Evolutionary conservation across 2,888 invertebrate species (phyloP).

Genomic region (Bruchidius siliquastri): DNA sequence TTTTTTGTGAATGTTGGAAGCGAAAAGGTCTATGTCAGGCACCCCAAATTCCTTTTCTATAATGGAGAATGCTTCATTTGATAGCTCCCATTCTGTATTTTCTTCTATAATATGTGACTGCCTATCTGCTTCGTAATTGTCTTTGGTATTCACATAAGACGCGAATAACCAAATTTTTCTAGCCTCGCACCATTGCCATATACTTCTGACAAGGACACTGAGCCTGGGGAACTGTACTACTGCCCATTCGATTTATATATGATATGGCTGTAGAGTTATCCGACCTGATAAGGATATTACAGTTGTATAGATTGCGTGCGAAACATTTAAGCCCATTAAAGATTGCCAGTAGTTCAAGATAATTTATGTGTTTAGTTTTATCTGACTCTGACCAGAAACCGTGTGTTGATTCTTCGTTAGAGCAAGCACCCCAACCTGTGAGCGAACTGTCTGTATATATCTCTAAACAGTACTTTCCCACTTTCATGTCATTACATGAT

Average conservation of each 20-base stretch:
- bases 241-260: conserved; percentile 19
- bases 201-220: conserved; percentile 9
- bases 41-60: conserved; percentile 8
- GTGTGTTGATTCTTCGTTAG: conserved; percentile 9
- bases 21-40: conserved; percentile 19
- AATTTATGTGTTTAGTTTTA: conserved; percentile 19
- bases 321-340: conserved; percentile 17
- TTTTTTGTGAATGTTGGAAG: conserved; percentile 14
- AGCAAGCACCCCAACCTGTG: conserved; percentile 26
- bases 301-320: conserved; percentile 7
- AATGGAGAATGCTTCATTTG: conserved; percentile 4
- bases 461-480: conserved; percentile 9
- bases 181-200: conserved; percentile 19
- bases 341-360: conserved; percentile 12
- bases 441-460: conserved; percentile 16
- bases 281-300: conserved; percentile 11
- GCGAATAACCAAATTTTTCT: conserved; percentile 17
- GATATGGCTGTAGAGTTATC: conserved; percentile 20
- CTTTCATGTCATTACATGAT: conserved; percentile 3
- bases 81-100: conserved; percentile 17
- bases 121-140: conserved; percentile 13
- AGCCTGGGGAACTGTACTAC: conserved; percentile 10
- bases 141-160: conserved; percentile 12
- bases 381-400: conserved; percentile 23
- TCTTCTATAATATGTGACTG: conserved; percentile 8